A percentile compares a stretch with the other conserved stretches of the same genome.
These are phyloP conservation scores for Octodonta nipae DNA, from an alignment of 2,888 invertebrate species.

Conservation along the genomic window DNA sequence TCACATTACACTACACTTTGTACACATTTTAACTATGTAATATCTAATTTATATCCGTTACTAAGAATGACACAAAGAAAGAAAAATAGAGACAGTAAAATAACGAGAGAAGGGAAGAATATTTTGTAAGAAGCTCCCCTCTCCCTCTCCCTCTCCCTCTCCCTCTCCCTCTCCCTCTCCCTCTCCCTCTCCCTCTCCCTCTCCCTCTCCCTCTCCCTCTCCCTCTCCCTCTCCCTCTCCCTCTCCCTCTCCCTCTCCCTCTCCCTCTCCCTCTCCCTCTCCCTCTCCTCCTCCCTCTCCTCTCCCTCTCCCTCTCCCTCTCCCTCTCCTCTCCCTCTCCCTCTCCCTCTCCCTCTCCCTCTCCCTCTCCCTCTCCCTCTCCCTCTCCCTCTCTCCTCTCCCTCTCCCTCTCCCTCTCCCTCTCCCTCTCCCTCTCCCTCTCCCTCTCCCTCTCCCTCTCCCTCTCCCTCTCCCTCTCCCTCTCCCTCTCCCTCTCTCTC, in stretches of 20 bases:
- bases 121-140: no score
- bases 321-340: background rate
- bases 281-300: background rate
- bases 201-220: slow-evolving; percentile 1
- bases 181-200: slow-evolving; percentile 1
- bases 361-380: background rate
- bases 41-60: no score
- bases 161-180: slow-evolving; percentile 1
- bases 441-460: background rate
- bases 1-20: no score
- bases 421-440: slow-evolving; percentile 1
- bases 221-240: slow-evolving; percentile 1
- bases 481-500: slow-evolving; percentile 34
- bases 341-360: background rate
- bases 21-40: no score
- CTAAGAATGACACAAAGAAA: no score
- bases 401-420: slow-evolving; percentile 1
- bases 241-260: slow-evolving; percentile 1
- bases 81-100: no score
- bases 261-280: slow-evolving; percentile 1
- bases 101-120: no score
- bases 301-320: background rate
- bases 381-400: background rate
- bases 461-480: background rate
- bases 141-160: slow-evolving; percentile 1